These are phyloP conservation scores for Potamarius usumacintae DNA, from an alignment of 2,113 vertebrate species.

Conservation along the genomic window DNA sequence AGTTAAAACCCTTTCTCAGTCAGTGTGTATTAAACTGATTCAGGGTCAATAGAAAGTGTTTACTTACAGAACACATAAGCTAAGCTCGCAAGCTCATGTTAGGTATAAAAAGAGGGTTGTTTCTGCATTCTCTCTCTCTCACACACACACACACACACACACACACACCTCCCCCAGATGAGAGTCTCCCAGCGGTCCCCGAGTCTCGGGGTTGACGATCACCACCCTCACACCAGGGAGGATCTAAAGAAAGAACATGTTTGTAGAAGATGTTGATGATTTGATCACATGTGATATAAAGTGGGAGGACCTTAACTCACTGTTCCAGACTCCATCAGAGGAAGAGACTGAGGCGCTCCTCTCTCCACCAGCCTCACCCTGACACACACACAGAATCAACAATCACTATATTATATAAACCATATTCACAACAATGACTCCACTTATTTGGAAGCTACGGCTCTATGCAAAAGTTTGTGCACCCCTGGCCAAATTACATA, in stretches of 20 bases:
- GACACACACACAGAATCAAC: neutral
- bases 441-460: neutral
- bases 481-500: neutral
- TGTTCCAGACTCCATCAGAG: constrained; percentile 95
- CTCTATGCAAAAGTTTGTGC: neutral
- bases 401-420: neutral
- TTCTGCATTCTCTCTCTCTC: neutral
- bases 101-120: neutral
- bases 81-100: neutral
- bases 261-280: neutral
- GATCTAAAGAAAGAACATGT: constrained; percentile 73
- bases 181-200: constrained; percentile 94
- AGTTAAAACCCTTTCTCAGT: neutral
- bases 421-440: neutral
- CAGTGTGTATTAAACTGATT: neutral
- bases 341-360: constrained; percentile 94
- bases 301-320: constrained; percentile 68
- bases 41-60: neutral
- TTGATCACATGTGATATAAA: neutral
- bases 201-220: constrained; percentile 96
- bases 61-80: neutral
- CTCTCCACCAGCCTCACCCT: constrained; percentile 95
- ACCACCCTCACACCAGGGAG: constrained; percentile 94
- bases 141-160: neutral
- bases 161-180: constrained; percentile 84